These are phyloP conservation scores for Rhombomys opimus DNA, from an alignment of 2,113 vertebrate genomes.

Conservation along the genomic window DNA sequence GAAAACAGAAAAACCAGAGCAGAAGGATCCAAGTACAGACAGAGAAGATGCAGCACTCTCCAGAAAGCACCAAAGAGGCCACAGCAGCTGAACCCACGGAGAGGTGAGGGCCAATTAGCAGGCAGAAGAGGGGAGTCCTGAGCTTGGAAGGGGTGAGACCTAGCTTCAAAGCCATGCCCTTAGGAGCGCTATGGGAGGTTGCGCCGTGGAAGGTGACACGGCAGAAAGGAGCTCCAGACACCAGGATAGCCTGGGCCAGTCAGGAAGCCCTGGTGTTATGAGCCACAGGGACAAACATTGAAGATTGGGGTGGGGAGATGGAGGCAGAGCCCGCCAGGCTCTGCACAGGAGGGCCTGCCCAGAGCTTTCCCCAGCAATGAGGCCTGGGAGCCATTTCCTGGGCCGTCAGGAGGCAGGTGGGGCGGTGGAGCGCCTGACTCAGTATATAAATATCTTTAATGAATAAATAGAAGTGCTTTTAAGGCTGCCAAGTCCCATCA, in stretches of 20 bases:
- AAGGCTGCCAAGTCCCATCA: constrained; percentile 70
- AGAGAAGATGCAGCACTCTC: background rate
- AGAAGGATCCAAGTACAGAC: background rate
- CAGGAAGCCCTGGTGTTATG: background rate
- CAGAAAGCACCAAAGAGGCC: background rate
- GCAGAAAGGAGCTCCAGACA: background rate
- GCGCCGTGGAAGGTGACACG: rapidly evolving
- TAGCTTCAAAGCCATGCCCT: background rate
- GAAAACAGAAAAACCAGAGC: background rate
- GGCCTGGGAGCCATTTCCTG: background rate
- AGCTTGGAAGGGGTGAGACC: background rate
- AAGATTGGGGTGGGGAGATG: background rate
- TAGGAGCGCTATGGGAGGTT: background rate
- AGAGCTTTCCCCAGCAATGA: background rate
- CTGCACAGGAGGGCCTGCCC: no score
- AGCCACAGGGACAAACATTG: background rate
- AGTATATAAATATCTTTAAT: constrained; percentile 73
- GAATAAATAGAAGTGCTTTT: constrained; percentile 80
- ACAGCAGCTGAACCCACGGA: background rate
- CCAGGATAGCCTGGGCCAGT: background rate
- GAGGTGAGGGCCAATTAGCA: background rate
- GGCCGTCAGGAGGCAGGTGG: background rate
- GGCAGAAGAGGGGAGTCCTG: background rate
- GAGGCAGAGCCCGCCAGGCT: background rate
- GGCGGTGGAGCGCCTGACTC: background rate